Base-by-base conservation (phyloP, 23 tunicate genomes). In the Trididemnum nubilum region DNA sequence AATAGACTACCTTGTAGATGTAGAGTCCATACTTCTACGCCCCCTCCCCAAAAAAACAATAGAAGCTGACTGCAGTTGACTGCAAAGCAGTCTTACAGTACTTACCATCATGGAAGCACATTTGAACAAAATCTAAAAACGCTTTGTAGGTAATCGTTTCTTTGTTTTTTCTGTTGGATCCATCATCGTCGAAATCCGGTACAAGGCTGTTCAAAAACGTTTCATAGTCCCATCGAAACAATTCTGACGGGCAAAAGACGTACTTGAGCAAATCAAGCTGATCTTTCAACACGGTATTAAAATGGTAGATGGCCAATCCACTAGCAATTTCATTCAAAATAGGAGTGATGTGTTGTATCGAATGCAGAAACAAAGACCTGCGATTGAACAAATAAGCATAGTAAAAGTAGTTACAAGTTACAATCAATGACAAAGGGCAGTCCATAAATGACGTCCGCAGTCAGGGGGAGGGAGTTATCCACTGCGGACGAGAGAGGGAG, bases 31-130 rank as follows among this genome's bases (percentile, higher is more conserved):
- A n/a, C n/a, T n/a, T n/a, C n/a, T n/a, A n/a, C n/a, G n/a, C n/a
- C n/a, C n/a, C n/a, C n/a, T n/a, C n/a, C n/a, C n/a, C n/a, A n/a
- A n/a, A n/a, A n/a, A n/a, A n/a, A n/a, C n/a, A n/a, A n/a, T n/a
- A n/a, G n/a, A n/a, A n/a, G n/a, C n/a, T n/a, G n/a, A n/a, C n/a
- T n/a, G n/a, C n/a, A n/a, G n/a, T n/a, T n/a, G n/a, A n/a, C n/a
- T n/a, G n/a, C n/a, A n/a, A n/a, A n/a, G n/a, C n/a, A n/a, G n/a
- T n/a, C n/a, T n/a, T n/a, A n/a, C n/a, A n/a, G n/a, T n/a, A n/a
- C 81, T n/a, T 76, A 76, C 81, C 81, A 27, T 76, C 81, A 50
- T 76, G 1, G 7, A 4, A 76, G 81, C 64, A 76, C 4, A 9
- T 36, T 1, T 76, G 64, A 2, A 15, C 50, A 44, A 76, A 44